Evolutionary conservation across 2,113 vertebrate genomes (phyloP).

Genomic region (Halichoeres trimaculatus): DNA sequence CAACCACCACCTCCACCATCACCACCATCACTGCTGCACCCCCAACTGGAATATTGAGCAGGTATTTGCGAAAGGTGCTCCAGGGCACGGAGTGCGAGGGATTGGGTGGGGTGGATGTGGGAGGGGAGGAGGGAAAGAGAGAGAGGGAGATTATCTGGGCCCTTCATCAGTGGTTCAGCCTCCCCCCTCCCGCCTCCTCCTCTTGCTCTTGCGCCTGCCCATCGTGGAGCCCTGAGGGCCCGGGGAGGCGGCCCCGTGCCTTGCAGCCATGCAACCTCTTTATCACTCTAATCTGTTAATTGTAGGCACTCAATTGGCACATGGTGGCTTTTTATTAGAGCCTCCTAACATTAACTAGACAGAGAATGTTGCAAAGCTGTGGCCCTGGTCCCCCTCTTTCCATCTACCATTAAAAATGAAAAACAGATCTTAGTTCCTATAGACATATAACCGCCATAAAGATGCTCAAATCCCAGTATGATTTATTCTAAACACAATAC

Average conservation of each 20-base stretch:
- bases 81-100: constrained; percentile 82
- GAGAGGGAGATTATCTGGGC: constrained; percentile 85
- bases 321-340: constrained; percentile 90
- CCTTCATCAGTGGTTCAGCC: constrained; percentile 83
- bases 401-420: neutral
- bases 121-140: constrained; percentile 31
- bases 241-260: constrained; percentile 81
- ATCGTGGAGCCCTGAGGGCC: constrained; percentile 79
- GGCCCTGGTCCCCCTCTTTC: constrained; percentile 64
- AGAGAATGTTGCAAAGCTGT: constrained; percentile 86
- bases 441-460: no score
- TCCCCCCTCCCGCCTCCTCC: constrained; percentile 39
- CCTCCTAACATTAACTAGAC: constrained; percentile 86
- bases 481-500: neutral
- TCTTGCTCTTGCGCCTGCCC: constrained; percentile 70
- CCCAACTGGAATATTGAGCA: constrained; percentile 87
- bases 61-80: constrained; percentile 89
- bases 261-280: constrained; percentile 86
- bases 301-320: constrained; percentile 89
- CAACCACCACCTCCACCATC: constrained; percentile 22
- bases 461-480: neutral
- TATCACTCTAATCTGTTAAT: constrained; percentile 95
- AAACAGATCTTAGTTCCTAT: constrained; percentile 1
- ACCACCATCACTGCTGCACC: constrained; percentile 52
- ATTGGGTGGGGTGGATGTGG: constrained; percentile 69